Evolutionary conservation across 2,888 invertebrate genomes (phyloP).

Genomic region (Eristalinus aeneus): DNA sequence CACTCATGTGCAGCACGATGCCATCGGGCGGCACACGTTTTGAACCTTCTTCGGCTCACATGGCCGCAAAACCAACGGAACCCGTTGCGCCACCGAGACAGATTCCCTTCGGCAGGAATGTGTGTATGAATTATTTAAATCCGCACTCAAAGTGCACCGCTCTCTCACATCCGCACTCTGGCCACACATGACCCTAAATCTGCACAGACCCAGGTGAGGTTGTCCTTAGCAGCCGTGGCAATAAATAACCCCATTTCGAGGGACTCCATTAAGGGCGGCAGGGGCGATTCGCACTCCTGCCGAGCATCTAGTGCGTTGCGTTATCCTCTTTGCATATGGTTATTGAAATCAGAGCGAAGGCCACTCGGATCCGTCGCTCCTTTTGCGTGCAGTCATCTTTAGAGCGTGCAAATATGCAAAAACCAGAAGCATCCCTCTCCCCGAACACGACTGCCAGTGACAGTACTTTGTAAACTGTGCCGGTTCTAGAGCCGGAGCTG

Average conservation of each 20-base stretch:
- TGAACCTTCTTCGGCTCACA: conserved; percentile 23
- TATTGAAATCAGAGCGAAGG: conserved; percentile 41
- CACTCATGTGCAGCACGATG: conserved; percentile 39
- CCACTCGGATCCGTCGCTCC: conserved; percentile 24
- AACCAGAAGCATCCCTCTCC: conserved; percentile 26
- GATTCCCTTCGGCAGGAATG: conserved; percentile 5
- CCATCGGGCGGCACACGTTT: conserved; percentile 17
- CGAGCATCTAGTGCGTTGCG: conserved; percentile 49
- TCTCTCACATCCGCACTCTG: not conserved
- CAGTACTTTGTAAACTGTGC: conserved; percentile 34
- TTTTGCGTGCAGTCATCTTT: conserved; percentile 38
- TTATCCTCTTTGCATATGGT: conserved; percentile 57
- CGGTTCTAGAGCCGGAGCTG: not conserved
- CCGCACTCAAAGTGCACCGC: conserved; percentile 38
- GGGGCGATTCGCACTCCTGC: conserved; percentile 1
- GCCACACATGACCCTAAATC: conserved; percentile 37
- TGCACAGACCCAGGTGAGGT: conserved; percentile 2
- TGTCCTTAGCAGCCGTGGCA: conserved; percentile 36
- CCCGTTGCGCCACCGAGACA: not conserved
- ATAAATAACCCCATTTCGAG: conserved; percentile 41
- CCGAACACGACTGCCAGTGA: conserved; percentile 33
- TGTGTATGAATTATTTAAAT: conserved; percentile 56
- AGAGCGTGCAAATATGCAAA: conserved; percentile 35
- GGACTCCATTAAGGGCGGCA: conserved; percentile 33
- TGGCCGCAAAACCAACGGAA: conserved; percentile 23